Conservation (phyloP, 2,797 vertebrate species). For the Margarornis squamiger region DNA sequence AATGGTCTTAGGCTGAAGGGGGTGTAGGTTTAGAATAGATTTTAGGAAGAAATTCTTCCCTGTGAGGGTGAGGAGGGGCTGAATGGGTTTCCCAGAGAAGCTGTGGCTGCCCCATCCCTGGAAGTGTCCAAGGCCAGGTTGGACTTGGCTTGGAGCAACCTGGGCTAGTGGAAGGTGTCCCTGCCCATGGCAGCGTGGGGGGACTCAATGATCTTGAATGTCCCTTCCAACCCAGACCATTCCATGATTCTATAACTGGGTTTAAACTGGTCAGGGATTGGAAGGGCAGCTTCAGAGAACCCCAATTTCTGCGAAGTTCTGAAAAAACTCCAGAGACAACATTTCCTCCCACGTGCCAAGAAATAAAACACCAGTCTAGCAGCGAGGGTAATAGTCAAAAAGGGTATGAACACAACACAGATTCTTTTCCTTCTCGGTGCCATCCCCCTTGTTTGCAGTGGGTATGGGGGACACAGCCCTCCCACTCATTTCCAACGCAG, state of each 20-base stretch:
- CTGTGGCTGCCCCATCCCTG: neutral
- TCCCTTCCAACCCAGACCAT: neutral
- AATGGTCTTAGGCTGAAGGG: neutral
- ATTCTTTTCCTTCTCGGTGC: accelerated
- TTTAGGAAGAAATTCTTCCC: neutral
- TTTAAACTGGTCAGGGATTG: neutral
- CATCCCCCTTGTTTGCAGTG: neutral
- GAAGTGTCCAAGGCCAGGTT: neutral
- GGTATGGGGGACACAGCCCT: neutral
- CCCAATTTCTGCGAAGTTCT: neutral
- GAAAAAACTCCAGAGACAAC: accelerated
- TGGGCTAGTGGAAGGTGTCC: accelerated
- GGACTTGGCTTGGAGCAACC: accelerated
- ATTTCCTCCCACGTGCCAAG: neutral
- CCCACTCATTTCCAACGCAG: accelerated
- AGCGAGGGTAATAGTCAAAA: neutral
- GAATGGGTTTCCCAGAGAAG: accelerated
- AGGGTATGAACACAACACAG: accelerated
- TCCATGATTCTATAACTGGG: accelerated
- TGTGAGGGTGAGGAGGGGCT: accelerated
- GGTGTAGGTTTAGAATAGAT: accelerated
- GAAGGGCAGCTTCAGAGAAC: neutral
- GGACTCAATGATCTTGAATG: neutral
- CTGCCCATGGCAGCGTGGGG: too few species aligned
- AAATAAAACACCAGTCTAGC: neutral